Conservation (phyloP, 2,888 invertebrate genomes). For the Linyphia triangularis region DNA sequence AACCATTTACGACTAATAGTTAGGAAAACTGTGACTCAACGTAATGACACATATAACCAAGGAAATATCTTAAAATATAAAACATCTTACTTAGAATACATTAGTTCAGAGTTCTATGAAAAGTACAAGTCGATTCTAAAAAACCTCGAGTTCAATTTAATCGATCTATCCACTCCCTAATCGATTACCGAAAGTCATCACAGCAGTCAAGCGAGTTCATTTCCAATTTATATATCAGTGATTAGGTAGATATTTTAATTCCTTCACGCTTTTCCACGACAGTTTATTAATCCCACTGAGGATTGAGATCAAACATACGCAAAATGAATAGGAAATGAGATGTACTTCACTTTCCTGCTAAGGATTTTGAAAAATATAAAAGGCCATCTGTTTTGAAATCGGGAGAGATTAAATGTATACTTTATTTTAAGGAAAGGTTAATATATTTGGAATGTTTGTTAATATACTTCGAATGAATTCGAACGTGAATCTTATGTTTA, state of each 20-base stretch:
- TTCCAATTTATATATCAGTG: constrained; percentile 62
- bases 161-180: constrained; percentile 30
- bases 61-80: too few relatives aligned
- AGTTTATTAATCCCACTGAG: constrained; percentile 34
- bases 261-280: not conserved
- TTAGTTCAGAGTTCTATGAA: too few relatives aligned
- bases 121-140: not conserved
- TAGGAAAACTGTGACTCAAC: too few relatives aligned
- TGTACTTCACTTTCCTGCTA: not conserved
- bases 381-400: not conserved
- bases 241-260: constrained; percentile 50
- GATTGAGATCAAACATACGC: constrained; percentile 16
- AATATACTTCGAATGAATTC: too few relatives aligned
- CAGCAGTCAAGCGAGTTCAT: constrained; percentile 30
- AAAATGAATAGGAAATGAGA: constrained; percentile 28
- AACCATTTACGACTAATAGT: too few relatives aligned
- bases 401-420: constrained; percentile 15
- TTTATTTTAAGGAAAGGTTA: constrained; percentile 20
- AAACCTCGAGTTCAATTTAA: constrained; percentile 19
- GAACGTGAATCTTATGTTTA: too few relatives aligned
- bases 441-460: not conserved
- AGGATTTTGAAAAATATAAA: constrained; percentile 29
- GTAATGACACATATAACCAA: too few relatives aligned
- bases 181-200: constrained; percentile 63
- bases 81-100: too few relatives aligned